A percentile compares a stretch with the other conserved stretches of the same genome.
Evolutionary conservation across 2,113 vertebrate species (phyloP).

Genomic region (Oenanthe melanoleuca): DNA sequence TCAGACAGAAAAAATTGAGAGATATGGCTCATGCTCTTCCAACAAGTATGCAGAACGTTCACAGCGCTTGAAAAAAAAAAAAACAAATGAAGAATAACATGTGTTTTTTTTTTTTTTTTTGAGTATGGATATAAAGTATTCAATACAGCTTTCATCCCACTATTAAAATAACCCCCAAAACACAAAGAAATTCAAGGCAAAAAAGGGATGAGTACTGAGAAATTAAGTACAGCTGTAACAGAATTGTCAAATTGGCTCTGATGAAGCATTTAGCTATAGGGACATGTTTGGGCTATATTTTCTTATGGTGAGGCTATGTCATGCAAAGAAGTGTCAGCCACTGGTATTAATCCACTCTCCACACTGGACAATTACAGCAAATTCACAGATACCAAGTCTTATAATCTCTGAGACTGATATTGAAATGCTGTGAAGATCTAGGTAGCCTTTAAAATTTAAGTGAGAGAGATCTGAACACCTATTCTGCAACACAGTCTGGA

Average conservation of each 20-base stretch:
- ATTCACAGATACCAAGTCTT: background rate
- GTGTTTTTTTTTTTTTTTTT: background rate
- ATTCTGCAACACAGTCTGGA: background rate
- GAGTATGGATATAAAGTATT: background rate
- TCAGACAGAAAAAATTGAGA: background rate
- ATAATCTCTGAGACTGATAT: background rate
- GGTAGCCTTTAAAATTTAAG: background rate
- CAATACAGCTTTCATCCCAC: background rate
- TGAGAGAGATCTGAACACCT: background rate
- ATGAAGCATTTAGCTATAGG: background rate
- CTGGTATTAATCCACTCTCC: background rate
- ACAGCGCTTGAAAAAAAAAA: background rate
- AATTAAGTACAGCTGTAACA: background rate
- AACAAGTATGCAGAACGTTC: rapidly evolving
- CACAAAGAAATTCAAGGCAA: background rate
- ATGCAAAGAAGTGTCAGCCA: background rate
- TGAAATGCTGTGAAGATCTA: background rate
- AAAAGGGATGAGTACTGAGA: background rate
- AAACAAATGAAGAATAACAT: background rate
- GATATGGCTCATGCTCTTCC: background rate
- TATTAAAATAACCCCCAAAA: background rate
- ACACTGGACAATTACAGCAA: background rate
- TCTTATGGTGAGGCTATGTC: background rate
- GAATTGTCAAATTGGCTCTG: background rate
- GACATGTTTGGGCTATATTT: background rate